These are phyloP conservation scores for Harpegnathos saltator DNA, from an alignment of 1,140 invertebrate genomes.

Conservation along the genomic window DNA sequence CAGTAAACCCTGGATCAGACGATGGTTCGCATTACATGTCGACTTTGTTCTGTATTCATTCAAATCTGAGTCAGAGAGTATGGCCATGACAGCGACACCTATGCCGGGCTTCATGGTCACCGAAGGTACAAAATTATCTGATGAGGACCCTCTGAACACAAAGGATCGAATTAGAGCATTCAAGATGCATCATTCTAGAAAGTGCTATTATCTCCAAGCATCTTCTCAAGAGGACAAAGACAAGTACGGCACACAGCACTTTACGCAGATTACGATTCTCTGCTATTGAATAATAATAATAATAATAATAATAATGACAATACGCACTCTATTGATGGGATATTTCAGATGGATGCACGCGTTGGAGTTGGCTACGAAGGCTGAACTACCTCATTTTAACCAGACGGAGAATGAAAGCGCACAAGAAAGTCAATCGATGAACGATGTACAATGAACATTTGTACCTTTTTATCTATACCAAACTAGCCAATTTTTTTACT, in stretches of 20 bases:
- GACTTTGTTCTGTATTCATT: slow-evolving; percentile 90
- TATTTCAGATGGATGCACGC: slow-evolving; percentile 83
- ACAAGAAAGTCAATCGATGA: slow-evolving; percentile 78
- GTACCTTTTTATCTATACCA: slow-evolving; percentile 76
- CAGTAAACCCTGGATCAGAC: slow-evolving; percentile 86
- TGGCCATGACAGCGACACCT: slow-evolving; percentile 88
- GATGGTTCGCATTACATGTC: slow-evolving; percentile 88
- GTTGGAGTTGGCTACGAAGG: slow-evolving; percentile 85
- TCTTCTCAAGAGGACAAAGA: slow-evolving; percentile 84
- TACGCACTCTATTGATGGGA: neutral
- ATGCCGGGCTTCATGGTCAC: slow-evolving; percentile 88
- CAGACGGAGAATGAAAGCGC: slow-evolving; percentile 73
- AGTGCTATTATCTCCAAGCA: slow-evolving; percentile 87
- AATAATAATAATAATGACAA: too few relatives aligned
- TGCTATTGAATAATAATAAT: neutral
- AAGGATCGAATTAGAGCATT: slow-evolving; percentile 86
- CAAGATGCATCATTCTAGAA: slow-evolving; percentile 87
- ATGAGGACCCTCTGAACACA: slow-evolving; percentile 81
- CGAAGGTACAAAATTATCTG: slow-evolving; percentile 79
- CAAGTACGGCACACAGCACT: slow-evolving; percentile 78
- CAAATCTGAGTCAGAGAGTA: slow-evolving; percentile 86
- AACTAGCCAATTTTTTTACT: slow-evolving; percentile 79
- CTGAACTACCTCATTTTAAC: slow-evolving; percentile 84
- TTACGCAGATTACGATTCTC: neutral
- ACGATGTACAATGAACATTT: slow-evolving; percentile 77